Evolutionary conservation across 2,888 invertebrate genomes (phyloP).

Genomic region (Conops quadrifasciatus): DNA sequence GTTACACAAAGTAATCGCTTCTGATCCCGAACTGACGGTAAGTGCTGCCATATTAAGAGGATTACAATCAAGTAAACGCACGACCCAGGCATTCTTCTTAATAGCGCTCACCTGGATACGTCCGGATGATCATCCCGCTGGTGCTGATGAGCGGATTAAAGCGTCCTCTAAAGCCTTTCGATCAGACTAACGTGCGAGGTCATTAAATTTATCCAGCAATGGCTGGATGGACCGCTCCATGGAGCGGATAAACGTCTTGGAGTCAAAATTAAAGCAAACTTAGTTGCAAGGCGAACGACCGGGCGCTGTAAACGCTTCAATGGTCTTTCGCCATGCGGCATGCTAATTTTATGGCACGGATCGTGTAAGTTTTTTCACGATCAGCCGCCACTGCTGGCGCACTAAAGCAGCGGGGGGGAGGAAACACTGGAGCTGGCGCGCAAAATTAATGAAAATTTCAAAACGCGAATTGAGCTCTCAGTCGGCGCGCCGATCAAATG

Average conservation of each 20-base stretch:
- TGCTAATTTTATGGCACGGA: background rate
- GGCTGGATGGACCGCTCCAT: background rate
- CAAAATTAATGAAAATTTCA: background rate
- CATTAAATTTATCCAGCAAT: too few relatives aligned
- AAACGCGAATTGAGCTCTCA: background rate
- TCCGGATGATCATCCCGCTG: too few relatives aligned
- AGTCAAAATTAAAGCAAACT: background rate
- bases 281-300: background rate
- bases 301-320: background rate
- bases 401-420: background rate
- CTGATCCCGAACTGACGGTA: too few relatives aligned
- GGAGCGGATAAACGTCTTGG: background rate
- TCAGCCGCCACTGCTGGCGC: background rate
- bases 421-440: background rate
- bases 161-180: too few relatives aligned
- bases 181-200: too few relatives aligned
- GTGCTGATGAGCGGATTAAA: too few relatives aligned
- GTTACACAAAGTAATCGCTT: too few relatives aligned
- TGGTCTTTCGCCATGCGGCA: background rate
- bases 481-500: background rate
- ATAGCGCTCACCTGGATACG: too few relatives aligned
- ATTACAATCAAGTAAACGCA: too few relatives aligned
- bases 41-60: too few relatives aligned
- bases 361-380: constrained; percentile 10
- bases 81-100: too few relatives aligned